Percentiles rank a stretch among this genome's conserved stretches.
These are phyloP conservation scores for Flexamia atlantica DNA, from an alignment of 2,888 invertebrate species.

Conservation along the genomic window DNA sequence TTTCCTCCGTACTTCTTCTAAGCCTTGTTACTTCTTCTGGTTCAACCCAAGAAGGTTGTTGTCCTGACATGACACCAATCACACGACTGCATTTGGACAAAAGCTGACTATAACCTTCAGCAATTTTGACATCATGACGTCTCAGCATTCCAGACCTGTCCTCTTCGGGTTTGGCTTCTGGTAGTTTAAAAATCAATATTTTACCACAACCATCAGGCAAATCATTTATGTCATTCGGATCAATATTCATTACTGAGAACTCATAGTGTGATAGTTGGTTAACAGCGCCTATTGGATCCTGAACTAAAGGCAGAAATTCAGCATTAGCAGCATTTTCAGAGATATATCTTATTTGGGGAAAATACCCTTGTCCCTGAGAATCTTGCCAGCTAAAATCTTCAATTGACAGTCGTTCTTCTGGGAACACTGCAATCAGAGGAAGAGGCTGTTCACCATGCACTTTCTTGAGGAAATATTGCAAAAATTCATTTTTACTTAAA, in stretches of 20 bases:
- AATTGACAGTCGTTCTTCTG: conserved; percentile 78
- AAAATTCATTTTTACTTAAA: conserved; percentile 67
- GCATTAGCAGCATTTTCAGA: conserved; percentile 66
- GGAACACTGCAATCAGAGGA: conserved; percentile 76
- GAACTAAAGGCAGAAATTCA: conserved; percentile 64
- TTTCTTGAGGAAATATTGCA: conserved; percentile 73
- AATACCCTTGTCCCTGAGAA: conserved; percentile 72
- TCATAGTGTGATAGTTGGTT: conserved; percentile 40
- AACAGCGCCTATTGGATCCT: conserved; percentile 54
- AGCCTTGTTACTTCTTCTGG: conserved; percentile 67
- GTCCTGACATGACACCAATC: conserved; percentile 79
- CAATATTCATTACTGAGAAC: conserved; percentile 2
- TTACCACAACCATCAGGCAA: conserved; percentile 54
- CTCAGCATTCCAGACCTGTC: conserved; percentile 76
- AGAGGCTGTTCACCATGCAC: conserved; percentile 73
- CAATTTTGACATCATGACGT: conserved; percentile 81
- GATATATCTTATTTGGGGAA: conserved; percentile 68
- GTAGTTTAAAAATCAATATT: conserved; percentile 66
- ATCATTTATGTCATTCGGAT: not conserved
- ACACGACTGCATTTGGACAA: conserved; percentile 75
- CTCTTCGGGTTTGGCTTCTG: conserved; percentile 69
- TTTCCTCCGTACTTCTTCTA: conserved; percentile 66
- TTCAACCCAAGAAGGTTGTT: conserved; percentile 77
- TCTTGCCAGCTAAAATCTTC: conserved; percentile 79
- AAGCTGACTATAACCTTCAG: conserved; percentile 77